Evolutionary conservation across 1,140 invertebrate species (phyloP), one percentile per base, ranked within the genome.

Genomic region (Trichonephila inaurata): DNA sequence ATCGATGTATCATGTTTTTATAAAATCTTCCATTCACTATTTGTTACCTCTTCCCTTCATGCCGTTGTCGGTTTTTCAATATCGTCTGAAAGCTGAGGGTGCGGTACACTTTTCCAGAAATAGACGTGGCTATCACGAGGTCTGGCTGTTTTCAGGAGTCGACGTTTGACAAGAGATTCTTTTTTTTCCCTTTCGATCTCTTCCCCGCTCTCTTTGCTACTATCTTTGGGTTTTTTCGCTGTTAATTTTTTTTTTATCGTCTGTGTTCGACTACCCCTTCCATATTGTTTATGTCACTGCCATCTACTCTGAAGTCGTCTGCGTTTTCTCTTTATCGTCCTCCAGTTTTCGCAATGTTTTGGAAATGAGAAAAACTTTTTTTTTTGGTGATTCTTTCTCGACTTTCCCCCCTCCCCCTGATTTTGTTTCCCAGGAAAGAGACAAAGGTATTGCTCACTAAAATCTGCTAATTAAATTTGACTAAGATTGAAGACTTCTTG

Each of bases 241-340:
- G n/a, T 69, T 69, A 69, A 77, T 77, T 18, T 33, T 77, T 77
- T 51, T 51, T 16, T 77, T 77, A 33, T 77, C 28, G 33, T 16
- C 28, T 77, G 24, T 24, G 33, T 77, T 77, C 28, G 69, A 12
- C 28, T 77, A 77, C 33, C 16, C 69, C 28, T 77, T 77, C 69
- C 69, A 77, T 77, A 33, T 77, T 77, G 69, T 40, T 40, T 77
- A 77, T 28, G 69, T 77, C 69, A 33, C 28, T 77, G 12, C 69
- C 66, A 16, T 16, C 12, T 18, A 14, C 14, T 8, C 69, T 6
- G 28, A 77, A 40, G 69, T 77, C 33, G 28, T 77, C 69, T 77
- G 69, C 28, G 24, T 77, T 77, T 33, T 40, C 8, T 77, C 28
- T 14, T 16, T 77, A 28, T 33, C 69, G 24, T 24, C 14, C 6